Conservation (phyloP, 2,113 vertebrate species). For the Diadophis punctatus region DNA sequence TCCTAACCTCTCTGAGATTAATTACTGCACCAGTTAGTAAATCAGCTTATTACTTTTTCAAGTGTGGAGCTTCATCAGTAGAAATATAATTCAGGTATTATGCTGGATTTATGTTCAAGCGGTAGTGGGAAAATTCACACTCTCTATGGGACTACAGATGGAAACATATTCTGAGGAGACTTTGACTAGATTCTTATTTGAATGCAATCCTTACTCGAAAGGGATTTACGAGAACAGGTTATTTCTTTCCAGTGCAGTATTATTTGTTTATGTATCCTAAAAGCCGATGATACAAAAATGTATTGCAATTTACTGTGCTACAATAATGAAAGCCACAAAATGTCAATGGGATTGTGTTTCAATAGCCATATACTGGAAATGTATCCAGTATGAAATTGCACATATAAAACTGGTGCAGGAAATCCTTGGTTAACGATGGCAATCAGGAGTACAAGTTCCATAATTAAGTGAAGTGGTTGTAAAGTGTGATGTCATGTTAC, state of each 20-base stretch:
- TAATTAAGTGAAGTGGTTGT: neutral
- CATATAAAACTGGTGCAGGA: neutral
- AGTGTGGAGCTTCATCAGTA: constrained; percentile 50
- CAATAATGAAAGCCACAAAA: neutral
- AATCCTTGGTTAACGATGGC: neutral
- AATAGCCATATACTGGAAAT: neutral
- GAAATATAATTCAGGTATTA: constrained; percentile 45
- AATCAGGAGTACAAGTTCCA: neutral
- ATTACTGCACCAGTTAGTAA: constrained; percentile 66
- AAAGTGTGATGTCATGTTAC: neutral
- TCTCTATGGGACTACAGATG: constrained; percentile 25
- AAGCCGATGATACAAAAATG: neutral
- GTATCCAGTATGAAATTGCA: neutral
- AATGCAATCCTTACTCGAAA: neutral
- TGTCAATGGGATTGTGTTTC: neutral
- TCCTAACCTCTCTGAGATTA: constrained; percentile 69
- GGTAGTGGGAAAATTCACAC: neutral
- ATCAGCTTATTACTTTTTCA: constrained; percentile 52
- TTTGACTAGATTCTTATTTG: neutral
- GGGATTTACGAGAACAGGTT: neutral
- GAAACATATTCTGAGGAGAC: constrained; percentile 39
- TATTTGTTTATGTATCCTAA: neutral
- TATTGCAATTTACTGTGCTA: neutral
- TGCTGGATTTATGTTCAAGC: constrained; percentile 36
- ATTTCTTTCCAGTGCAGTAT: neutral